phyloP scores from a whole-genome alignment of 2,113 vertebrate species.

The Dendropsophus ebraccatus region DNA sequence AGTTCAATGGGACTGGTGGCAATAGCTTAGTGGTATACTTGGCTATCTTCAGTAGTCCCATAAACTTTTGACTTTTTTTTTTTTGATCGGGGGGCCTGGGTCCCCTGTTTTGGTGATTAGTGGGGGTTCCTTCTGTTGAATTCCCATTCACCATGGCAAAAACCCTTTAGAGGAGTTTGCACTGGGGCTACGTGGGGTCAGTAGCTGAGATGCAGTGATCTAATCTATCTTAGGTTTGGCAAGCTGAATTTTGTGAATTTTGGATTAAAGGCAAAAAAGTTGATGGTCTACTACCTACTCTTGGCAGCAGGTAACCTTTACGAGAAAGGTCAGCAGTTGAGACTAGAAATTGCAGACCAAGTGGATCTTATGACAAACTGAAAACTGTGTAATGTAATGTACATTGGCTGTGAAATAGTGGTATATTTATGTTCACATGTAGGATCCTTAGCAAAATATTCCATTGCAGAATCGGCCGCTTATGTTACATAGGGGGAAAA shows the following conservation, averaged over 20 bases:
- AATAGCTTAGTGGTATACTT: too few relatives aligned
- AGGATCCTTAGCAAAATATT: constrained; percentile 21
- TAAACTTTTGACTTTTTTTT: too few relatives aligned
- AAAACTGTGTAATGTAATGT: not conserved
- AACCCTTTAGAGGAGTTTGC: not conserved
- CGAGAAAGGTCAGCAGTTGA: not conserved
- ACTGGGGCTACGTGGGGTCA: not conserved
- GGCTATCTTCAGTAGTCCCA: too few relatives aligned
- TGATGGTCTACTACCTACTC: not conserved
- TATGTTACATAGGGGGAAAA: constrained; percentile 13
- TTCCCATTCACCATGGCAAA: too few relatives aligned
- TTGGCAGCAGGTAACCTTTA: not conserved
- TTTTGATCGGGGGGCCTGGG: too few relatives aligned
- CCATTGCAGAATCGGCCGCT: constrained; percentile 24
- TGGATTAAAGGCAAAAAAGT: too few relatives aligned
- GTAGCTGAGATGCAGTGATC: not conserved
- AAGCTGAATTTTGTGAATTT: not conserved
- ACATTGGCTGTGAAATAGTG: constrained; percentile 7
- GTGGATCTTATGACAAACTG: not conserved
- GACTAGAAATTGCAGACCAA: not conserved
- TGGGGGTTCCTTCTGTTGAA: too few relatives aligned
- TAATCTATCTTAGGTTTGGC: not conserved
- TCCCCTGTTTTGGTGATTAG: too few relatives aligned
- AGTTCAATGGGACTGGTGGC: too few relatives aligned
- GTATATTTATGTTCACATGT: constrained; percentile 37